Conservation (phyloP, 2,888 invertebrate species). For the Diachrysia chrysitis region DNA sequence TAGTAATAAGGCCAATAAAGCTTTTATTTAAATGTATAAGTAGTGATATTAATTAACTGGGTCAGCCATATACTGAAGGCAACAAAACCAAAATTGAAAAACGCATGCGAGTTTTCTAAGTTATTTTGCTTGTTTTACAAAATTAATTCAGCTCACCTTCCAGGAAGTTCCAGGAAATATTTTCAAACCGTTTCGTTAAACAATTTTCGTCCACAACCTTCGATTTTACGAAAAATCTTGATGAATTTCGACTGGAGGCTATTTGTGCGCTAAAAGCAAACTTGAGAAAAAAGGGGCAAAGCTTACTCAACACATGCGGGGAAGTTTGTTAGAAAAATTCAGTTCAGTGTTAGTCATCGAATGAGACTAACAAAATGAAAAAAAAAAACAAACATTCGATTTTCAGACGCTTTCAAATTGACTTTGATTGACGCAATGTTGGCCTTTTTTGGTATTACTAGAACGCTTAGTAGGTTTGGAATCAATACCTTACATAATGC, state of each 20-base stretch:
- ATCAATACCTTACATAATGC: not conserved
- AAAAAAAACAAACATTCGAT: not conserved
- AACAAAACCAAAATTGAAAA: not conserved
- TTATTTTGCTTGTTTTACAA: not conserved
- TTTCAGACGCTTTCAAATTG: not conserved
- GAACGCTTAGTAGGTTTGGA: not conserved
- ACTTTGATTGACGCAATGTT: conserved; percentile 7
- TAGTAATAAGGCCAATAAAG: no score
- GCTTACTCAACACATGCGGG: conserved; percentile 38
- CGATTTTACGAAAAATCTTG: conserved; percentile 30
- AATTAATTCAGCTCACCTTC: not conserved
- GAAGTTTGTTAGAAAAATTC: conserved; percentile 40
- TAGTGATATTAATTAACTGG: no score
- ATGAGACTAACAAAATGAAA: conserved; percentile 31
- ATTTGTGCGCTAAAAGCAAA: conserved; percentile 33
- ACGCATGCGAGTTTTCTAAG: not conserved
- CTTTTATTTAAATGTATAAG: no score
- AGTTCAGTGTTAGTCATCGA: conserved; percentile 33
- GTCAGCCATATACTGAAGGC: not conserved
- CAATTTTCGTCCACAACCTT: conserved; percentile 19
- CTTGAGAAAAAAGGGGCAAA: conserved; percentile 23
- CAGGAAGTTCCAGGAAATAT: not conserved
- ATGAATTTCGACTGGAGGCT: conserved; percentile 32
- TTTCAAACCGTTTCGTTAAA: conserved; percentile 15
- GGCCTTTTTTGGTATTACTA: not conserved